Evolutionary conservation across 2,888 invertebrate species (phyloP), one percentile per base, ranked within the genome.

Genomic region (Rhagium mordax): DNA sequence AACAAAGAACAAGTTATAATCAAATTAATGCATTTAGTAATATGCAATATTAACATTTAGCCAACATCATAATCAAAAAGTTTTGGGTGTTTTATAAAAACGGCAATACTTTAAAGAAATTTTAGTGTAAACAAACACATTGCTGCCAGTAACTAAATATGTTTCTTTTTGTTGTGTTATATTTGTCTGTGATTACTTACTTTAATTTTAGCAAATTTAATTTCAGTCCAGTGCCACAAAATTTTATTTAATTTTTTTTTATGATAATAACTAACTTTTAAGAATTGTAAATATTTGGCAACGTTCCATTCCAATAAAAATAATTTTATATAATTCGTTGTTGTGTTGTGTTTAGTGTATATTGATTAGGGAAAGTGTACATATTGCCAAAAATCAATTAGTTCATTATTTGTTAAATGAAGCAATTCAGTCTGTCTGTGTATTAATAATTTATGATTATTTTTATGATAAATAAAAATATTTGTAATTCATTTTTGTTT

Each of bases 401-500:
- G 84, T 82, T 85, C 82, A 84, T 85, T 86, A 84, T 85, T 86
- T 87, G 86, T 86, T 86, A 83, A 83, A 83, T 75, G 71, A 83
- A 82, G 81, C 83, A 84, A 84, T 86, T 85, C 82, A 84, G 83
- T 86, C 83, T 86, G 85, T 87, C 85, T 85, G 86, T 86, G 86
- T 87, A 86, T 84, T 83, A 80, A 85, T 87, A 85, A 87, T 86
- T 87, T 87, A 86, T 87, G 86, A 87, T 87, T 87, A 87, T 87
- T 87, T 87, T 87, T 87, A 86, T 86, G 86, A 86, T 84, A 83
- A 86, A 86, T 86, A 85, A 85, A 86, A 85, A 86, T 86, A 86
- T 86, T 86, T 86, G 86, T 87, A 87, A 85, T 84, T 84, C 72
- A 71, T 29, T 27, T 27, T 21, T 48, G 5, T 48, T 47, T 66